Evolutionary conservation across 2,888 invertebrate genomes (phyloP).

Genomic region (Iselma pallidipennis): DNA sequence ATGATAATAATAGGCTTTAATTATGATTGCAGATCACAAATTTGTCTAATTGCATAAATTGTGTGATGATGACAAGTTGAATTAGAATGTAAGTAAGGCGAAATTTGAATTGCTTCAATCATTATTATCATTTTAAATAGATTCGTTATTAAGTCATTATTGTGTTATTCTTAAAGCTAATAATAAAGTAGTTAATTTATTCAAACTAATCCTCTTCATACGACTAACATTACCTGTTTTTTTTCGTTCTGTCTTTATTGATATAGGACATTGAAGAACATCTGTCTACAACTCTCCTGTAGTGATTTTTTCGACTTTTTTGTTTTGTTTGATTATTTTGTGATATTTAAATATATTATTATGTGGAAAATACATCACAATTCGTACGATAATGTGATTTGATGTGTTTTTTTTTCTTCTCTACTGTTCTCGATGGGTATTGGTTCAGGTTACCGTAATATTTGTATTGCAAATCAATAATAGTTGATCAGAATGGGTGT

Average conservation of each 20-base stretch:
- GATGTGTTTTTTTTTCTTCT: slow-evolving; percentile 16
- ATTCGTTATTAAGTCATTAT: too few relatives aligned
- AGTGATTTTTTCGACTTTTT: slow-evolving; percentile 7
- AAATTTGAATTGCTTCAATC: slow-evolving; percentile 13
- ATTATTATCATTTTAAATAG: neutral
- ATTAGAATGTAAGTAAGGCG: slow-evolving; percentile 19
- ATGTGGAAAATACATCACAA: slow-evolving; percentile 20
- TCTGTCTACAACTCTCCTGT: slow-evolving; percentile 20
- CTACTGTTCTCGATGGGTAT: slow-evolving; percentile 25
- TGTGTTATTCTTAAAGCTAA: too few relatives aligned
- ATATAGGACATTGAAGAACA: too few relatives aligned
- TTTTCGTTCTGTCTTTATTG: too few relatives aligned
- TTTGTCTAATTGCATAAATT: slow-evolving; percentile 22
- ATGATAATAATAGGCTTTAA: neutral
- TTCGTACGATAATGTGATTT: slow-evolving; percentile 32
- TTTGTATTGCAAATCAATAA: slow-evolving; percentile 25
- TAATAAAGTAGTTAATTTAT: neutral
- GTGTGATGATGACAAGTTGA: too few relatives aligned
- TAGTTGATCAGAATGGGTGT: slow-evolving; percentile 14
- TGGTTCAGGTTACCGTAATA: slow-evolving; percentile 32
- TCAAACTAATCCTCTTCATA: neutral
- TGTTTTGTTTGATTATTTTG: slow-evolving; percentile 13
- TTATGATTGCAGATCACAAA: slow-evolving; percentile 25
- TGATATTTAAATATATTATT: slow-evolving; percentile 28
- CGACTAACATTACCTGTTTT: neutral